Evolutionary conservation across 2,888 invertebrate species (phyloP).

Genomic region (Plebejus anna): DNA sequence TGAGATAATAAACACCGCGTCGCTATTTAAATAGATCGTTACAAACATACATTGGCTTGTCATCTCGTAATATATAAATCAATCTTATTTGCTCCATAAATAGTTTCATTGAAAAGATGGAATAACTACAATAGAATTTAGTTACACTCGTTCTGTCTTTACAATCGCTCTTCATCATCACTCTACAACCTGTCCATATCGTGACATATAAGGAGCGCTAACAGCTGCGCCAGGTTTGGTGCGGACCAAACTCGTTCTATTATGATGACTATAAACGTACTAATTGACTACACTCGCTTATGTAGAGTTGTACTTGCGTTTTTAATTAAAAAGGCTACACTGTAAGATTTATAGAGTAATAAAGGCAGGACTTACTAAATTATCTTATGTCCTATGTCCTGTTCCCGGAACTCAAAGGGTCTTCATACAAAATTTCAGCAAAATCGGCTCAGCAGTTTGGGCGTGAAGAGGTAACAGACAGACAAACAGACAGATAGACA

Average conservation of each 20-base stretch:
- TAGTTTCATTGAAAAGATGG: too few relatives aligned
- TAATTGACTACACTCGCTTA: conserved; percentile 11
- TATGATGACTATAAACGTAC: neutral
- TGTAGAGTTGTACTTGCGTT: neutral
- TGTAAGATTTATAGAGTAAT: too few relatives aligned
- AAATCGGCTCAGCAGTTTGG: neutral
- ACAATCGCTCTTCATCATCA: neutral
- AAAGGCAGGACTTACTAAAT: too few relatives aligned
- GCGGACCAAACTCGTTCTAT: neutral
- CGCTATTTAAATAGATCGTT: too few relatives aligned
- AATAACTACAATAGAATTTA: neutral
- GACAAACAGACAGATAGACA: too few relatives aligned
- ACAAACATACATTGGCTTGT: too few relatives aligned
- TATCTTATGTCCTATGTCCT: too few relatives aligned
- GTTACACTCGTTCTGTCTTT: neutral
- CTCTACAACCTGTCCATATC: neutral
- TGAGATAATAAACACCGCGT: too few relatives aligned
- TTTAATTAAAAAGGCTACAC: neutral
- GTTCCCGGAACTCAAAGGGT: too few relatives aligned
- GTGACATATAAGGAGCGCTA: neutral
- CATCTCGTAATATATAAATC: too few relatives aligned
- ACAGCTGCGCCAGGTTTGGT: neutral
- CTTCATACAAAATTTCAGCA: neutral
- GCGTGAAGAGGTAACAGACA: neutral
- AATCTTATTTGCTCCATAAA: too few relatives aligned